Evolutionary conservation across 2,113 vertebrate species (phyloP), one percentile per base, ranked within the genome.

Genomic region (Charadrius vociferus): DNA sequence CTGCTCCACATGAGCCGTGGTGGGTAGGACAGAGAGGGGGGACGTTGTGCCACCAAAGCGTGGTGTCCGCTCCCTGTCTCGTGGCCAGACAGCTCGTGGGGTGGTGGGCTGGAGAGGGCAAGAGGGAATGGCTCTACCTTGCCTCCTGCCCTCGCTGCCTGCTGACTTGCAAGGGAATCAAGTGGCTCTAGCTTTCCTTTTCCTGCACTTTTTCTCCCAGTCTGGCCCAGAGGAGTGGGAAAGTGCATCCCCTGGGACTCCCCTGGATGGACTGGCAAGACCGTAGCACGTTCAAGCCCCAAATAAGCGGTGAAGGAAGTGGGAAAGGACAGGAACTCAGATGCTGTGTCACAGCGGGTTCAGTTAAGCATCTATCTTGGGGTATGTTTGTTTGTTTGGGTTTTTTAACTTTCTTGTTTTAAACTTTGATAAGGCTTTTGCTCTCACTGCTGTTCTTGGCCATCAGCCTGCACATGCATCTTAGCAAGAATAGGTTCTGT

Each of bases 381-480:
- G 86, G 80, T 56, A 32, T n/a, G 50, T 70, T 92, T 94, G 55
- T 56, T 93, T 94, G 85, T 81, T 89, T 86, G 49, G 5, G 10
- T 0, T 14, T 62, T 88, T 86, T 86, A 14, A 14, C 11, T 81
- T 70, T 67, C 49, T 41, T 63, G 81, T 63, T 56, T 36, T 9
- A 19, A 34, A 36, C 74, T 92, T 90, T 62, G 58, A 15, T 92
- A 90, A 78, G 19, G 29, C 30, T 81, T 95, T 94, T 91, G 34
- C 89, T 86, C n/a, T 63, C 79, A 27, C 43, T 95, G 80, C 36
- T 86, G 19, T 37, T 65, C 47, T 90, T 95, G 85, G 71, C 86
- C 55, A 83, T 78, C 55, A 71, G 73, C 87, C 85, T 95, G 63
- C 30, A 32, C 37, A 73, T 66, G 52, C 73, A 65, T 84, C 74